A percentile compares a stretch with the other conserved stretches of the same genome.
Conservation (phyloP, 2,113 vertebrate genomes). For the Pithys albifrons region DNA sequence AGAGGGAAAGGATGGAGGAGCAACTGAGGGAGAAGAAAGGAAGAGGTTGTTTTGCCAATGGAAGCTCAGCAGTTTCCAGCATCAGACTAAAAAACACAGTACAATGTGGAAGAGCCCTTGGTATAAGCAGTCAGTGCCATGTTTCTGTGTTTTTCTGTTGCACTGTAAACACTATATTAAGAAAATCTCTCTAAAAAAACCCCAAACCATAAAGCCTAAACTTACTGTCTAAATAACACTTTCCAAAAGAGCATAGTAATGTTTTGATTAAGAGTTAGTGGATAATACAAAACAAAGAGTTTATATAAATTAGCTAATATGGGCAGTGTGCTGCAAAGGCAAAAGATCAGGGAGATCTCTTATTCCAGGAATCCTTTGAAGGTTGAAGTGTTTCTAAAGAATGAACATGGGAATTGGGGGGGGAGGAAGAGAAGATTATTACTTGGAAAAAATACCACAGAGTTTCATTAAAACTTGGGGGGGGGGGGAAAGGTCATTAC, state of each 20-base stretch:
- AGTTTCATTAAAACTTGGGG: background rate
- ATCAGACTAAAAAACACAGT: background rate
- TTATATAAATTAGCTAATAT: background rate
- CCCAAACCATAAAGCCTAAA: background rate
- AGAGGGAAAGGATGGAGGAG: background rate
- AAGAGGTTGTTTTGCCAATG: background rate
- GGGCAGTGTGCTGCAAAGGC: background rate
- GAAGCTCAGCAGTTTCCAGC: background rate
- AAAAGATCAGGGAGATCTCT: background rate
- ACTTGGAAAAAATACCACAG: background rate
- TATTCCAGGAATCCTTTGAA: background rate
- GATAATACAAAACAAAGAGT: background rate
- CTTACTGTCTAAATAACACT: background rate
- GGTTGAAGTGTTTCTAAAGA: background rate
- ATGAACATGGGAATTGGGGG: background rate
- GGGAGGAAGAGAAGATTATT: background rate
- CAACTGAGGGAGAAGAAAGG: background rate
- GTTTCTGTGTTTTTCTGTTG: background rate
- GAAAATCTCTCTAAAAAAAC: background rate
- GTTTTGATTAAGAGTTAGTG: background rate
- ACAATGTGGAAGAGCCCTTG: background rate
- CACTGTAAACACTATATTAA: background rate
- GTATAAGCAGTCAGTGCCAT: background rate
- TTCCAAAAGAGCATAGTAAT: rapidly evolving
- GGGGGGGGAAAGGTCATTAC: background rate